phyloP scores from a whole-genome alignment of 2,113 vertebrate species.

The Actenoides hombroni region DNA sequence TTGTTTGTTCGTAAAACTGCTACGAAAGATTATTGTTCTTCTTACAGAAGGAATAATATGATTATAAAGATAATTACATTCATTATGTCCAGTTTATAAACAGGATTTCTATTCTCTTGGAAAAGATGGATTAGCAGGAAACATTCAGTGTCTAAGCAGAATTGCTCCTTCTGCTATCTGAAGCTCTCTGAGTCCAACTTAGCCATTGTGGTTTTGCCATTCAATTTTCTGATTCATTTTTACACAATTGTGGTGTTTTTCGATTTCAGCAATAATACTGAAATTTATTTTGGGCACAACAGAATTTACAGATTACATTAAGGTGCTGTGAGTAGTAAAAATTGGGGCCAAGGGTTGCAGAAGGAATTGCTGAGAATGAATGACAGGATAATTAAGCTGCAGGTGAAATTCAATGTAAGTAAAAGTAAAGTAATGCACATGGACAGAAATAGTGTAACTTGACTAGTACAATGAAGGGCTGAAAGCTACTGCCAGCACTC shows the following conservation, averaged over 20 bases:
- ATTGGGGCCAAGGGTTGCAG: neutral
- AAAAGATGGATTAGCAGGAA: neutral
- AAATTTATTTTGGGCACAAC: neutral
- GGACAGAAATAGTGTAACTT: neutral
- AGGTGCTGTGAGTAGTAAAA: neutral
- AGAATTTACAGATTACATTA: neutral
- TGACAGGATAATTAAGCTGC: neutral
- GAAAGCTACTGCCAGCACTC: neutral
- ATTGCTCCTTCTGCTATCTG: neutral
- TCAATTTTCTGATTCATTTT: neutral
- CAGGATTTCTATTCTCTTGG: neutral
- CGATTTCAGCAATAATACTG: neutral
- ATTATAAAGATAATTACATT: neutral
- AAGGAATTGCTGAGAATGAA: neutral
- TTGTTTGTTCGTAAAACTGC: neutral
- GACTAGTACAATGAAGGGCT: neutral
- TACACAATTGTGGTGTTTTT: neutral
- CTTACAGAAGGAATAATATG: neutral
- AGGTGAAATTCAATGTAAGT: neutral
- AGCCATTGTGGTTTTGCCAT: neutral
- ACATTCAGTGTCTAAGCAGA: neutral
- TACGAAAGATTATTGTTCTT: neutral
- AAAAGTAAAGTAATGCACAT: neutral
- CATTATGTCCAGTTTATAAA: neutral
- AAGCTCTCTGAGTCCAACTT: neutral